Conservation (phyloP, 2,113 vertebrate species). For the Bungarus multicinctus region DNA sequence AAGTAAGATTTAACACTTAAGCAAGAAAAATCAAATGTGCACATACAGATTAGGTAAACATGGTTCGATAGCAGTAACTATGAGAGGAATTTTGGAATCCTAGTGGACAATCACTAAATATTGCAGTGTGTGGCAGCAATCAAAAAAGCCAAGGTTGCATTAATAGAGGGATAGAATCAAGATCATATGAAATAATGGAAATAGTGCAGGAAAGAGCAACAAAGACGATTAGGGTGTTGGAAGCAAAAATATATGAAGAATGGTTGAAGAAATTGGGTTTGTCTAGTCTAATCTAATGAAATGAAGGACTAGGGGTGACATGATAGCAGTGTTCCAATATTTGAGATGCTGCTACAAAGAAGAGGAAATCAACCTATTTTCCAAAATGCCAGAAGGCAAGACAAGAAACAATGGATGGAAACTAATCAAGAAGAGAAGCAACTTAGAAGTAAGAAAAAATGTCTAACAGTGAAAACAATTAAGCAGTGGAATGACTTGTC, state of each 20-base stretch:
- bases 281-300: neutral
- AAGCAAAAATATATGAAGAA: neutral
- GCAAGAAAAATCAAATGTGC: neutral
- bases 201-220: neutral
- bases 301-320: neutral
- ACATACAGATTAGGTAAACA: neutral
- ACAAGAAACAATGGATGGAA: neutral
- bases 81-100: neutral
- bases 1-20: neutral
- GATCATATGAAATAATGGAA: neutral
- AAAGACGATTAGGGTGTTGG: neutral
- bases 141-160: neutral
- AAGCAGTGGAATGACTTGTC: neutral
- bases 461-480: neutral
- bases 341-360: neutral
- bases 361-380: neutral
- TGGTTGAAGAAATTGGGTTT: neutral
- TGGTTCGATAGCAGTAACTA: neutral
- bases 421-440: neutral
- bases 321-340: neutral
- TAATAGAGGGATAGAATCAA: neutral
- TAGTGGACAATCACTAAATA: too few relatives aligned
- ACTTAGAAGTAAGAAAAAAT: neutral
- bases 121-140: too few relatives aligned
- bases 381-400: neutral